phyloP scores from a whole-genome alignment of 2,888 invertebrate genomes.

The Hypomecis punctinalis region DNA sequence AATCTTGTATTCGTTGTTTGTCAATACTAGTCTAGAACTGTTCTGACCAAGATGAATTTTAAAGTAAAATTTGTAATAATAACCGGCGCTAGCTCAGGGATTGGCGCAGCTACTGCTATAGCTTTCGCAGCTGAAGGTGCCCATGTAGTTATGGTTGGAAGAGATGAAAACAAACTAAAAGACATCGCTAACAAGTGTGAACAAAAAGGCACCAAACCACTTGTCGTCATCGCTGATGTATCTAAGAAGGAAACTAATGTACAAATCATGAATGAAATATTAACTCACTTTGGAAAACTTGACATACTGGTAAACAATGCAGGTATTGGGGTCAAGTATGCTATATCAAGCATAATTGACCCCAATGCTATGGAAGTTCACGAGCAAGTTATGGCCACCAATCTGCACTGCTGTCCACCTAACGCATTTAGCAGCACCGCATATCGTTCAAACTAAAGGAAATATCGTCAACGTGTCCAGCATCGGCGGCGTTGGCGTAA shows the following conservation, averaged over 20 bases:
- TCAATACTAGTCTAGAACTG: too few species aligned
- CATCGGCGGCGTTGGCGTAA: conserved; percentile 18
- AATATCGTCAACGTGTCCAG: conserved; percentile 89
- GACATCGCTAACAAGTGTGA: conserved; percentile 13
- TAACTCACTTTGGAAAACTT: conserved; percentile 30
- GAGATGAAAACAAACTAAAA: conserved; percentile 45
- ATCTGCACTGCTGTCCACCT: conserved; percentile 37
- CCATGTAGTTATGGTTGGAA: conserved; percentile 45
- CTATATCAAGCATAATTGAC: conserved; percentile 8
- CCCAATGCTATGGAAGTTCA: conserved; percentile 31
- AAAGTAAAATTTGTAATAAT: conserved; percentile 49
- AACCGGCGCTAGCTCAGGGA: conserved; percentile 53
- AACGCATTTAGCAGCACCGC: conserved; percentile 42
- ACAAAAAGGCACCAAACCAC: conserved; percentile 13
- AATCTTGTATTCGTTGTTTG: too few species aligned
- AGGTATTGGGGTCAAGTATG: too few species aligned
- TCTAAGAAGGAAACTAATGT: neutral
- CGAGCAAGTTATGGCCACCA: conserved; percentile 34
- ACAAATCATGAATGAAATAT: conserved; percentile 11
- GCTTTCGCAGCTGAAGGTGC: conserved; percentile 45
- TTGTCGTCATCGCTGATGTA: conserved; percentile 18
- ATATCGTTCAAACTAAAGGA: conserved; percentile 61
- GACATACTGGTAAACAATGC: conserved; percentile 43
- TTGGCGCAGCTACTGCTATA: conserved; percentile 47
- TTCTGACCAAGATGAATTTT: conserved; percentile 44